phyloP scores from a whole-genome alignment of 2,797 vertebrate species.

The Alosa sapidissima region DNA sequence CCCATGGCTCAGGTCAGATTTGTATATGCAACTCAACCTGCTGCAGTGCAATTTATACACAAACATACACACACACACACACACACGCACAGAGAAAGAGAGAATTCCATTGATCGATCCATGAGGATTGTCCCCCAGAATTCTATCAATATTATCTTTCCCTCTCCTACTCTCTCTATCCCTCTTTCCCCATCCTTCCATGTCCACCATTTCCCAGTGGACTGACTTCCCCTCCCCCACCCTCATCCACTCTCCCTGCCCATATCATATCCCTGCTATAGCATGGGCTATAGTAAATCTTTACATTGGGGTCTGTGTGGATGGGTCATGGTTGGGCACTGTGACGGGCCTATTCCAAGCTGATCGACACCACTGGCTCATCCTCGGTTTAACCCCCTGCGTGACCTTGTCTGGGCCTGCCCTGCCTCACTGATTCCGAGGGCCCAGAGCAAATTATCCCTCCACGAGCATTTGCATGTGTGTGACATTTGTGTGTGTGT shows the following conservation, averaged over 20 bases:
- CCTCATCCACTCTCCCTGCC: neutral
- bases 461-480: neutral
- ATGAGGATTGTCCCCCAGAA: slow-evolving; percentile 6
- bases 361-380: slow-evolving; percentile 29
- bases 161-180: neutral
- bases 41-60: neutral
- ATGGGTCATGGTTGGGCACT: neutral
- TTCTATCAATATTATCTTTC: neutral
- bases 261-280: neutral
- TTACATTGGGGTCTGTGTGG: neutral
- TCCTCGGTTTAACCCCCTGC: neutral
- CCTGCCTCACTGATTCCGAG: slow-evolving; percentile 25
- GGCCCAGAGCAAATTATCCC: neutral
- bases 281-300: neutral
- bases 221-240: neutral
- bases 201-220: neutral
- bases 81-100: neutral
- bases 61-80: slow-evolving; percentile 7
- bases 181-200: slow-evolving; percentile 4
- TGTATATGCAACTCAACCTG: neutral
- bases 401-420: slow-evolving; percentile 41
- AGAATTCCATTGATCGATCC: slow-evolving; percentile 15
- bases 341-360: neutral
- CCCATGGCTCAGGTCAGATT: neutral
- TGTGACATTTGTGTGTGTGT: neutral